Conservation (phyloP, 2,113 vertebrate genomes). For the Abramis brama region DNA sequence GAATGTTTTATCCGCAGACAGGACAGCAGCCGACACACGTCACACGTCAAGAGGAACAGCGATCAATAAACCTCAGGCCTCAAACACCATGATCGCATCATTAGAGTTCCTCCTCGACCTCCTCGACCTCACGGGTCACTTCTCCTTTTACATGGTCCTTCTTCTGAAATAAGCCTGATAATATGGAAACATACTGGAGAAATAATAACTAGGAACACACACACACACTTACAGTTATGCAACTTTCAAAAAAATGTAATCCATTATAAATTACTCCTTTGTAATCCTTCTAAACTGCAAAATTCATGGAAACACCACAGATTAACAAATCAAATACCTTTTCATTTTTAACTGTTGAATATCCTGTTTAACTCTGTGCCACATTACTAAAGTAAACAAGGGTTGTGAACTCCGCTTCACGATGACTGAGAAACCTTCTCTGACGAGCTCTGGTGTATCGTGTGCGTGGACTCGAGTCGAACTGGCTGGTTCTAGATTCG, state of each 20-base stretch:
- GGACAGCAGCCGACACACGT: conserved; percentile 16
- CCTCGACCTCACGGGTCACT: too few relatives aligned
- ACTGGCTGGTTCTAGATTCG: conserved; percentile 10
- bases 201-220: too few relatives aligned
- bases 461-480: not conserved
- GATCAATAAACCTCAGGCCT: not conserved
- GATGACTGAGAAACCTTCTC: not conserved
- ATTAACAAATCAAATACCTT: not conserved
- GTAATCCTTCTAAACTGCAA: not conserved
- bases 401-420: not conserved
- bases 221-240: too few relatives aligned
- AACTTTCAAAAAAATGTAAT: too few relatives aligned
- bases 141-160: too few relatives aligned
- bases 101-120: not conserved
- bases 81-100: not conserved
- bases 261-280: too few relatives aligned
- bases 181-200: not conserved
- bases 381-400: not conserved
- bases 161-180: not conserved
- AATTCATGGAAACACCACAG: not conserved
- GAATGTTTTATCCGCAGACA: conserved; percentile 4
- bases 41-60: not conserved
- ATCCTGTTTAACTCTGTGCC: not conserved
- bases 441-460: not conserved
- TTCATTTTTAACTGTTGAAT: not conserved